phyloP scores from a whole-genome alignment of 2,888 invertebrate species.

The Protodeltote pygarga region DNA sequence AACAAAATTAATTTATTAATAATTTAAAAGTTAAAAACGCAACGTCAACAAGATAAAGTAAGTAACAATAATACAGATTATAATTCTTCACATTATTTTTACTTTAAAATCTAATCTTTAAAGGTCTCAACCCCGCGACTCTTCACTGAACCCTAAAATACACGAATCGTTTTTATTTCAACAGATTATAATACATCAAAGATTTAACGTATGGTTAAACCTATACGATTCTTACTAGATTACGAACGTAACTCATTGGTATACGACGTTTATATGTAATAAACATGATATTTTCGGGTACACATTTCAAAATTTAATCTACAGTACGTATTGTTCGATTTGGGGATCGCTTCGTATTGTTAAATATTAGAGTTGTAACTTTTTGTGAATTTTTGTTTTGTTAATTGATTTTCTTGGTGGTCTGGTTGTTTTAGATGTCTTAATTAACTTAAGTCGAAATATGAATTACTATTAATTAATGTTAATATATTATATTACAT shows the following conservation, averaged over 20 bases:
- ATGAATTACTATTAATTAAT: too few relatives aligned
- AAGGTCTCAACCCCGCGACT: slow-evolving; percentile 36
- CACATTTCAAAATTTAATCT: slow-evolving; percentile 57
- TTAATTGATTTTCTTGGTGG: slow-evolving; percentile 41
- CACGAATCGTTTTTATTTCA: slow-evolving; percentile 67
- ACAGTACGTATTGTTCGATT: slow-evolving; percentile 43
- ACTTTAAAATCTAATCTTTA: too few relatives aligned
- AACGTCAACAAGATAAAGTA: too few relatives aligned
- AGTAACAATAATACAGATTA: too few relatives aligned
- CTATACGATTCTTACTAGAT: slow-evolving; percentile 68
- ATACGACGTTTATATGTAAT: slow-evolving; percentile 72
- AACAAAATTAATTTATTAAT: too few relatives aligned
- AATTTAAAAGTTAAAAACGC: too few relatives aligned
- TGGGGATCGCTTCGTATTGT: slow-evolving; percentile 40
- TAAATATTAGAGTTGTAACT: slow-evolving; percentile 25
- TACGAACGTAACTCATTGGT: slow-evolving; percentile 67
- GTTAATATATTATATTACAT: too few relatives aligned
- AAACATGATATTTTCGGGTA: slow-evolving; percentile 75
- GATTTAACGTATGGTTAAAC: slow-evolving; percentile 70
- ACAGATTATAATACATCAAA: slow-evolving; percentile 79
- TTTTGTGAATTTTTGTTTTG: slow-evolving; percentile 5
- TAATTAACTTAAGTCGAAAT: too few relatives aligned
- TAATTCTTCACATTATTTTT: too few relatives aligned
- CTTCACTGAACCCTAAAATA: slow-evolving; percentile 61
- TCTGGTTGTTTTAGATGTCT: not conserved